Base-by-base conservation (phyloP, 1,140 invertebrate genomes). In the Drosophila novamexicana region DNA sequence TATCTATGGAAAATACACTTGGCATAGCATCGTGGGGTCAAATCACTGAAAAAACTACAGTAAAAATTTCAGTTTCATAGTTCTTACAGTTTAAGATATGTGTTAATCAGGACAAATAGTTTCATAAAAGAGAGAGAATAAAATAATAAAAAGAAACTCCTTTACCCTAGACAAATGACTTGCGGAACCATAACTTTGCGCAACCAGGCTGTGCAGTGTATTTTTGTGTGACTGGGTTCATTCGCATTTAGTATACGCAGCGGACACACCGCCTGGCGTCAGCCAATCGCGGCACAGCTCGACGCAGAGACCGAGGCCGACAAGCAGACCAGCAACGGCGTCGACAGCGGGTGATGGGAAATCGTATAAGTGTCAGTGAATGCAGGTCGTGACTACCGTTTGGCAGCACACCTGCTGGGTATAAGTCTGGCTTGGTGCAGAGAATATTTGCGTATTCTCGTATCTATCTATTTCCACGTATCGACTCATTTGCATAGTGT, bases 171-270 rank as follows among this genome's bases (percentile, higher is more conserved):
- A 22, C 22, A 22, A 29, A 29, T 29, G 0, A 29, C 22, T 5
- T 29, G 22, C 22, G 22, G 5, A 29, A 29, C 22, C 22, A 29
- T 29, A 29, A 5, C 5, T 29, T 29, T 29, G 22, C 22, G 5
- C 22, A 29, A 29, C 22, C 22, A 5, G 22, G 4, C 22, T 29
- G 22, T 4, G 22, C 22, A 29, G 22, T 29, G 22, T 29, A 29
- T 29, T 29, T 29, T 29, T 29, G 22, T 29, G 22, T 5, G 22
- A 5, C 22, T 16, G 64, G 45, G 18, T 7, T 14, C 32, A 14
- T 8, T n/a, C 2, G 42, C 7, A 61, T 78, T 82, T 74, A 59
- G 62, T 82, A 81, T 78, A 73, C 75, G 70, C 12, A 39, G 40
- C 45, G 62, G 78, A 73, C 73, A 80, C 77, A 77, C 67, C 72